These are phyloP conservation scores for Grallaria varia DNA, from an alignment of 2,113 vertebrate species.

Conservation along the genomic window DNA sequence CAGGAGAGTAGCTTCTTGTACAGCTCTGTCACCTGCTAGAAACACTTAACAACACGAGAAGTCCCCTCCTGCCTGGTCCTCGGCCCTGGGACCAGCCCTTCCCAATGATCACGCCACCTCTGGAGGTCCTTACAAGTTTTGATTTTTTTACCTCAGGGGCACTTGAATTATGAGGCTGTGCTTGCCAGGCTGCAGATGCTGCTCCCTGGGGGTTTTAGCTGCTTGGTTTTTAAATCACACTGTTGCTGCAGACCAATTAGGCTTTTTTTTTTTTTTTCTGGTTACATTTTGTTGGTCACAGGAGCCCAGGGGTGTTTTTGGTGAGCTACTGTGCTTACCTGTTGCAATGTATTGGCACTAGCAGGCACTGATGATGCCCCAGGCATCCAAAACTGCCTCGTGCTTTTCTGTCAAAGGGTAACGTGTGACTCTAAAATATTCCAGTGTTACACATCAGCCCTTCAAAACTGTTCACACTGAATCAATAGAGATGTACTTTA, in stretches of 20 bases:
- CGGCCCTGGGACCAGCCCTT: not conserved
- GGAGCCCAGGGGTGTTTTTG: not conserved
- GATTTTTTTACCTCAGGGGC: not conserved
- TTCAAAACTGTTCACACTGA: not conserved
- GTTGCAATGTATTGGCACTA: not conserved
- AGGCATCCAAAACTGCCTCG: not conserved
- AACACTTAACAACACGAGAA: conserved; percentile 4
- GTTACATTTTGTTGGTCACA: not conserved
- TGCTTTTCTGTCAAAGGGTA: not conserved
- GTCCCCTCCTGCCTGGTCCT: not conserved
- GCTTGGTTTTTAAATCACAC: not conserved
- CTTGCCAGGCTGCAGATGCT: not conserved
- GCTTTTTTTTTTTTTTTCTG: not conserved
- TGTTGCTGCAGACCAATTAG: not conserved
- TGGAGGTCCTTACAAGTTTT: not conserved
- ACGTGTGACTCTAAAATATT: not conserved
- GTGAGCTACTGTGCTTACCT: not conserved
- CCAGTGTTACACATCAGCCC: not conserved
- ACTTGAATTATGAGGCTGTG: not conserved
- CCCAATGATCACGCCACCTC: not conserved
- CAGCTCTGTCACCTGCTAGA: not conserved
- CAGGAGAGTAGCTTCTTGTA: not conserved
- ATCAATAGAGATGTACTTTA: not conserved
- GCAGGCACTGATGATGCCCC: not conserved
- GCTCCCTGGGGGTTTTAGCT: not conserved